phyloP scores from a whole-genome alignment of 1,140 invertebrate species.

The Drosophila arizonae region DNA sequence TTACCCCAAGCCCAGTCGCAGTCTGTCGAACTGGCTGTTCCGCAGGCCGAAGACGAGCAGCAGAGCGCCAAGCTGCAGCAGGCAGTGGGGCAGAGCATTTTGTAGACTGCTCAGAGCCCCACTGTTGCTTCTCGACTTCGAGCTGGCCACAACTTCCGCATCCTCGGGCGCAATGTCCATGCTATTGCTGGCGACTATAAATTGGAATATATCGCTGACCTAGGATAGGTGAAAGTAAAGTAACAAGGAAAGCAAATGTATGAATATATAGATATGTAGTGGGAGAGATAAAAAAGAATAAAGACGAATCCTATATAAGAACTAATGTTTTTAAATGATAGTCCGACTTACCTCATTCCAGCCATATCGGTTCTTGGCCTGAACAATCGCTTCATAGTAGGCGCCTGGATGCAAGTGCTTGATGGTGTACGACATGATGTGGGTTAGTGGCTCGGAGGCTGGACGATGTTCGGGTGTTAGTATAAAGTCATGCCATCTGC shows the following conservation, averaged over 20 bases:
- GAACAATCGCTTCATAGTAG: conserved; percentile 88
- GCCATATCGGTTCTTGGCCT: conserved; percentile 88
- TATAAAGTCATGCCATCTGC: conserved; percentile 88
- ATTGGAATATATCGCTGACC: conserved; percentile 87
- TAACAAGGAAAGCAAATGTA: no score
- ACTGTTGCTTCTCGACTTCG: conserved; percentile 79
- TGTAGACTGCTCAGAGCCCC: conserved; percentile 47
- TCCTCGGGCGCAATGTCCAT: conserved; percentile 78
- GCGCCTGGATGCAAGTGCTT: conserved; percentile 85
- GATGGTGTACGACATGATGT: conserved; percentile 85
- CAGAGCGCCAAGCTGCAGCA: conserved; percentile 48
- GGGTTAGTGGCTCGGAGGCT: conserved; percentile 83
- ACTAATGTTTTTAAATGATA: no score
- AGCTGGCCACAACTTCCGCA: conserved; percentile 81
- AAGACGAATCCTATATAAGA: no score
- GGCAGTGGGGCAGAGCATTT: conserved; percentile 37
- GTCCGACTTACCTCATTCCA: conserved; percentile 86
- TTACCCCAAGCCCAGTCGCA: conserved; percentile 67
- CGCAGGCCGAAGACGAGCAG: conserved; percentile 57
- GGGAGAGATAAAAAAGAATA: no score
- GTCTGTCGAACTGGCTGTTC: conserved; percentile 62
- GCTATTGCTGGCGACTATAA: conserved; percentile 84
- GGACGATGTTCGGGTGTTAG: conserved; percentile 81
- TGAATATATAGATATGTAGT: no score
- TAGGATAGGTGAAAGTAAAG: conserved; percentile 49